These are phyloP conservation scores for Spodoptera picta DNA, from an alignment of 2,888 invertebrate species.

Conservation along the genomic window DNA sequence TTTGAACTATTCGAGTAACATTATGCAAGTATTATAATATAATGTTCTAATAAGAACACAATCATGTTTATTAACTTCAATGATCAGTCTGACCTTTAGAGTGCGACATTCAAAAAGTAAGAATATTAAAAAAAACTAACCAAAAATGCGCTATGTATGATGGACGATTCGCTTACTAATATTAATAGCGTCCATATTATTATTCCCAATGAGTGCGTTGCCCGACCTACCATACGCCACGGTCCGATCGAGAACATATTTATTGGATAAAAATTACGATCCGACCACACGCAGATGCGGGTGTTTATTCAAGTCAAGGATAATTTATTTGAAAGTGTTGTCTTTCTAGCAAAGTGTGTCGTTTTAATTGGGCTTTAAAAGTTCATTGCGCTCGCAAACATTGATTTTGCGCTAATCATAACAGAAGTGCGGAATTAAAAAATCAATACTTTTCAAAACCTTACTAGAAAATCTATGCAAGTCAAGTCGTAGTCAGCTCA, in stretches of 20 bases:
- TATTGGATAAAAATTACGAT: conserved; percentile 41
- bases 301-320: conserved; percentile 29
- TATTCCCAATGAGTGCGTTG: conserved; percentile 34
- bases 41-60: conserved; percentile 12
- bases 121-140: no score
- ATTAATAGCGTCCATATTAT: conserved; percentile 4
- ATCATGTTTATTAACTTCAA: conserved; percentile 23
- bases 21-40: neutral
- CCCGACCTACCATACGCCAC: conserved; percentile 28
- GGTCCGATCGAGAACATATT: conserved; percentile 17
- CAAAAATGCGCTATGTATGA: conserved; percentile 3
- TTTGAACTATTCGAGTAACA: conserved; percentile 10
- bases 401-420: no score
- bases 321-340: conserved; percentile 36
- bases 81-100: conserved; percentile 10
- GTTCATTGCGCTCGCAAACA: conserved; percentile 38
- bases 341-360: conserved; percentile 21
- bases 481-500: conserved; percentile 9
- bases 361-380: conserved; percentile 23
- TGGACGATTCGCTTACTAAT: neutral
- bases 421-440: no score
- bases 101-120: no score
- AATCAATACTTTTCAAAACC: no score
- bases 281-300: conserved; percentile 32
- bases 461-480: neutral